These are phyloP conservation scores for Suncus etruscus DNA, from an alignment of 2,113 vertebrate genomes.

Conservation along the genomic window DNA sequence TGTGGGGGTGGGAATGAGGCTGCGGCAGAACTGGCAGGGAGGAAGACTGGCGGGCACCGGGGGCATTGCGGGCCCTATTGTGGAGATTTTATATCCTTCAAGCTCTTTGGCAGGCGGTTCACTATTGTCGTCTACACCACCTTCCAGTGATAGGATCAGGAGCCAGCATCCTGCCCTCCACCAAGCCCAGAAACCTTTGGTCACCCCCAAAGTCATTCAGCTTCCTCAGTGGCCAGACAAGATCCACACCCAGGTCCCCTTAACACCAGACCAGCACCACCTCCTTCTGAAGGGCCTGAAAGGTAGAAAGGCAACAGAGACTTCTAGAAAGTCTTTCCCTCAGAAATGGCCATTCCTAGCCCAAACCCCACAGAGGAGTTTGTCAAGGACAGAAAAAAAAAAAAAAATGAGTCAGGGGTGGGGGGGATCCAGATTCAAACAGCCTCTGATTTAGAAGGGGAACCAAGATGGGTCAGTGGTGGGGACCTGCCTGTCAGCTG, in stretches of 20 bases:
- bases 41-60: fast-evolving
- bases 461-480: not conserved
- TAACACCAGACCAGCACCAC: not conserved
- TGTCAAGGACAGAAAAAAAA: not conserved
- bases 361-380: not conserved
- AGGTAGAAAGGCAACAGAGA: not conserved
- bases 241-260: not conserved
- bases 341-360: not conserved
- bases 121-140: not conserved
- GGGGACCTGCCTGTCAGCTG: too few relatives aligned
- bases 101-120: not conserved
- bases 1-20: not conserved
- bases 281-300: not conserved
- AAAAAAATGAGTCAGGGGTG: too few relatives aligned
- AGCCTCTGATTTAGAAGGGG: too few relatives aligned
- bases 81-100: fast-evolving
- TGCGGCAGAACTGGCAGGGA: not conserved
- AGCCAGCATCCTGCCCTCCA: fast-evolving
- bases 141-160: too few relatives aligned
- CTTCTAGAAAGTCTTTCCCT: conserved; percentile 2
- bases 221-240: too few relatives aligned
- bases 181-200: not conserved
- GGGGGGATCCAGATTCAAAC: too few relatives aligned
- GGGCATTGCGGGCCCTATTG: not conserved
- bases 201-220: not conserved